A percentile compares a stretch with the other conserved stretches of the same genome.
Conservation (phyloP, 2,113 vertebrate species). For the Proterorhinus semilunaris region DNA sequence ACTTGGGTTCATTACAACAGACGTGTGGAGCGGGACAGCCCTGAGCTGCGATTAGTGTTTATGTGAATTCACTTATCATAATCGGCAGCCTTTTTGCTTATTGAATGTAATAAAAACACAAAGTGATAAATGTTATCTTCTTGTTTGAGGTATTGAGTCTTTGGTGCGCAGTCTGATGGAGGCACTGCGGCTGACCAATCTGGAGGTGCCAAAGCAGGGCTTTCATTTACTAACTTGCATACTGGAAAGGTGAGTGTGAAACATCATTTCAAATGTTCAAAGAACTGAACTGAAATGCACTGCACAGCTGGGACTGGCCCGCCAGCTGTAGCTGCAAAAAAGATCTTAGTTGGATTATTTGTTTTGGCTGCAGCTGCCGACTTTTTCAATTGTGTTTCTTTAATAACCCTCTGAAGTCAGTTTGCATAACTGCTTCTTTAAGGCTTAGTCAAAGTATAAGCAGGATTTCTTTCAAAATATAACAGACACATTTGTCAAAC, state of each 20-base stretch:
- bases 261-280: neutral
- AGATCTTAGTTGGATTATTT: too few relatives aligned
- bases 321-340: too few relatives aligned
- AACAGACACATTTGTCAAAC: too few relatives aligned
- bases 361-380: too few relatives aligned
- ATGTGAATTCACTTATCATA: slow-evolving; percentile 5
- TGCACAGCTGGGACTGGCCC: neutral
- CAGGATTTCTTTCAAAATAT: too few relatives aligned
- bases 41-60: neutral
- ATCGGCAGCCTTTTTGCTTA: slow-evolving; percentile 12
- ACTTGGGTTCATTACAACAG: slow-evolving; percentile 17
- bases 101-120: neutral
- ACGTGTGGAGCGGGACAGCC: slow-evolving; percentile 28
- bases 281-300: neutral
- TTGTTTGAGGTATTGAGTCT: slow-evolving; percentile 85
- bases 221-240: slow-evolving; percentile 87
- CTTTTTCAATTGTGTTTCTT: too few relatives aligned
- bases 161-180: slow-evolving; percentile 86
- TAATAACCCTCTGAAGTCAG: too few relatives aligned
- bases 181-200: slow-evolving; percentile 78
- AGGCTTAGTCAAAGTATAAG: too few relatives aligned
- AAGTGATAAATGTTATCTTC: slow-evolving; percentile 13
- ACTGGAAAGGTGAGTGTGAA: slow-evolving; percentile 81
- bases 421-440: too few relatives aligned
- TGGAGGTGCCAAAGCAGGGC: slow-evolving; percentile 87